Evolutionary conservation across 2,797 vertebrate species (phyloP), one percentile per base, ranked within the genome.

Genomic region (Hafferia zeledoni): DNA sequence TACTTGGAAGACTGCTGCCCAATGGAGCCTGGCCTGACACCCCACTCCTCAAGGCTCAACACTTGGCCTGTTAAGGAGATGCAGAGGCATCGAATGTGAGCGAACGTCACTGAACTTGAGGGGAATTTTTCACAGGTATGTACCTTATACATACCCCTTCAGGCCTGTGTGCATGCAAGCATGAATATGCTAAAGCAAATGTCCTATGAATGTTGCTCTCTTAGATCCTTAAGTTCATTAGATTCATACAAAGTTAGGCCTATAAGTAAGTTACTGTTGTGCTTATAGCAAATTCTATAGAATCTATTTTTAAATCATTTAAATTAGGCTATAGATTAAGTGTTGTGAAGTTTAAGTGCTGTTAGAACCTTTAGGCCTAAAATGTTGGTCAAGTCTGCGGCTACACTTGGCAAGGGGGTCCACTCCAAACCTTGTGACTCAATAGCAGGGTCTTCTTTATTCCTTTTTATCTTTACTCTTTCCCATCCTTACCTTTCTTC

Each of bases 131-230:
- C 13, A 33, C 41, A 61, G 33, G 41, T 41, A 25, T 20, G 22
- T 31, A 30, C 20, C 77, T 27, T 27, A 56, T 49, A 33, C 25
- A 25, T 22, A 24, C 17, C 28, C 14, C 39, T 74, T 74, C 5
- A 46, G 37, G 24, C 46, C 20, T 33, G 13, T 52, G 25, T 30
- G 24, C 0, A 1, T 53, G 30, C 8, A 14, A 74, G 44, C 15
- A 17, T 56, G n/a, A 67, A 60, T 33, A 33, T 4, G 30, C 20
- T 35, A 25, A 12, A 67, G 46, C 7, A 59, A 22, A 39, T 22
- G 35, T 4, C 33, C 60, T 17, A 2, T 8, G 8, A 31, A 67
- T 53, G 46, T 53, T 0, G 0, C 33, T 30, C 10, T 14, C 39
- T 67, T 53, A 67, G 39, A 41, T 39, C 52, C 53, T 39, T 18